Evolutionary conservation across 2,888 invertebrate genomes (phyloP).

Genomic region (Agrochola lychnidis): DNA sequence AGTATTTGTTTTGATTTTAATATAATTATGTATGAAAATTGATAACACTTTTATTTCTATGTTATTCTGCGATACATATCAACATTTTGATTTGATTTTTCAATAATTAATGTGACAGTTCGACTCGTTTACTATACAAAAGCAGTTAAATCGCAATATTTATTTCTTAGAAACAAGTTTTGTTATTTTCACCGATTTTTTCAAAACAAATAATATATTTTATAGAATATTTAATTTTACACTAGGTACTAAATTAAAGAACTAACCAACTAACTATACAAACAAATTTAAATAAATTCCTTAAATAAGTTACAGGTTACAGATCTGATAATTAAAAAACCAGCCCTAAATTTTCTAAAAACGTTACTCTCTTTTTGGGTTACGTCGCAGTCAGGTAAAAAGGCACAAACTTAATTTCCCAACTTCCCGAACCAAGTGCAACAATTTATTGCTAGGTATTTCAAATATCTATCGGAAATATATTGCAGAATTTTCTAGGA

Average conservation of each 20-base stretch:
- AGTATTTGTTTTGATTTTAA: neutral
- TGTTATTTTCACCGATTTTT: no score
- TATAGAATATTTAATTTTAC: no score
- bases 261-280: no score
- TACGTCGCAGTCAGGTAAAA: neutral
- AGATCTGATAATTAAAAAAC: neutral
- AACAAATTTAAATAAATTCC: no score
- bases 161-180: neutral
- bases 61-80: neutral
- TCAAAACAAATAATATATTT: no score
- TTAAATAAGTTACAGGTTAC: neutral
- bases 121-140: neutral
- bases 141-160: neutral
- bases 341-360: neutral
- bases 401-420: neutral
- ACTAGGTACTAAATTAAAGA: no score
- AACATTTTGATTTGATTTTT: neutral
- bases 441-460: constrained; percentile 3
- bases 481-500: constrained; percentile 53
- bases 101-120: no score
- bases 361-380: neutral
- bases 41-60: no score
- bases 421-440: neutral
- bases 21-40: neutral
- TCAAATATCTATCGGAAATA: constrained; percentile 37